These are phyloP conservation scores for Halocynthia aurantium DNA, from an alignment of 23 tunicate species.

Conservation along the genomic window DNA sequence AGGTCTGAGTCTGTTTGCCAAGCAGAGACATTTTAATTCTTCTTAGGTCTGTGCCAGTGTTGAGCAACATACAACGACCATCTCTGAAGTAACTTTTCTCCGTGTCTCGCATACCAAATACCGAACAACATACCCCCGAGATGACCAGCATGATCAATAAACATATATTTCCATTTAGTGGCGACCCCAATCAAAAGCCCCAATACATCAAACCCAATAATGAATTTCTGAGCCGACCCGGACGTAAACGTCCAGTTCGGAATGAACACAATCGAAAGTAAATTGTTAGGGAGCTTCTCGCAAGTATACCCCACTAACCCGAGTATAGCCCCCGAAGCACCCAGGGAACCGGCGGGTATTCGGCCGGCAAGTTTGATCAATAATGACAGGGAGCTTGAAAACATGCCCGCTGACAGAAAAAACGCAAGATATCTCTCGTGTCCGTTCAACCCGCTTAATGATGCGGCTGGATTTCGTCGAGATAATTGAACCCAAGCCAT, in stretches of 20 bases:
- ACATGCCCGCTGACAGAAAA: constrained; percentile 45
- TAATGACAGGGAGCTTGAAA: constrained; percentile 17
- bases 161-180: constrained; percentile 51
- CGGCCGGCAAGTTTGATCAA: constrained; percentile 20
- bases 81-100: neutral
- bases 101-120: constrained; percentile 21
- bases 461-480: neutral
- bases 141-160: constrained; percentile 64
- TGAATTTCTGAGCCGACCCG: constrained; percentile 37
- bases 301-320: constrained; percentile 70
- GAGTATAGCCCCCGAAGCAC: constrained; percentile 58
- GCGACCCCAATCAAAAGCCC: constrained; percentile 34
- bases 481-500: constrained; percentile 44
- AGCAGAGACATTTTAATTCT: too few relatives aligned
- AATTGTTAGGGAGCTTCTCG: constrained; percentile 37
- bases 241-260: constrained; percentile 60
- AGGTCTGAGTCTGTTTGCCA: too few relatives aligned
- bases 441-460: constrained; percentile 4
- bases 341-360: constrained; percentile 19
- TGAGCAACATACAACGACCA: too few relatives aligned
- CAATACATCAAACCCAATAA: constrained; percentile 49
- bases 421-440: constrained; percentile 38
- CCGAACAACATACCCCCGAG: constrained; percentile 39
- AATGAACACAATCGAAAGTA: constrained; percentile 44
- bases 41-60: too few relatives aligned